Evolutionary conservation across 2,888 invertebrate genomes (phyloP).

Genomic region (Drosophila colorata): DNA sequence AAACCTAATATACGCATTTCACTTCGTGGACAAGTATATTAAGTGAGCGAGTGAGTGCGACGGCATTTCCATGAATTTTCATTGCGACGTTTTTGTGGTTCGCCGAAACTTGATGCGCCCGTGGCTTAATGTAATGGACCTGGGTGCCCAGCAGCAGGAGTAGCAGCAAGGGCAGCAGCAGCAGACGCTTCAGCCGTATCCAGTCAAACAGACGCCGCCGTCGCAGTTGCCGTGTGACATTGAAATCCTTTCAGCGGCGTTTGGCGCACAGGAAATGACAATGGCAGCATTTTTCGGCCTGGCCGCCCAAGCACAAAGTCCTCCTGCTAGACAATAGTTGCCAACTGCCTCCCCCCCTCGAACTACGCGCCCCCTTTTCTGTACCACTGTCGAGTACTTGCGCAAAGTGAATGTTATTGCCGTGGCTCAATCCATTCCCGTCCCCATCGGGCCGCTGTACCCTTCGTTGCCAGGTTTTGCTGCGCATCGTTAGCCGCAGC

Average conservation of each 20-base stretch:
- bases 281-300: constrained; percentile 36
- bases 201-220: constrained; percentile 33
- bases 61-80: constrained; percentile 66
- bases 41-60: background rate
- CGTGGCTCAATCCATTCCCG: background rate
- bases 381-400: constrained; percentile 20
- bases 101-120: constrained; percentile 57
- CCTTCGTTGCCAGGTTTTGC: constrained; percentile 3
- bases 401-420: constrained; percentile 29
- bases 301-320: constrained; percentile 22
- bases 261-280: constrained; percentile 49
- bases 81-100: constrained; percentile 66
- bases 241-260: constrained; percentile 72
- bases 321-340: constrained; percentile 53
- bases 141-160: background rate
- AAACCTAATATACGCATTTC: no score
- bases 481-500: constrained; percentile 56
- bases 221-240: constrained; percentile 54
- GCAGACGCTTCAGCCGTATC: constrained; percentile 1
- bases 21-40: no score
- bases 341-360: background rate
- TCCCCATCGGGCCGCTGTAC: background rate
- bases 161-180: background rate
- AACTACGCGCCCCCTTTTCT: background rate
- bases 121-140: constrained; percentile 64